A percentile compares a stretch with the other conserved stretches of the same genome.
These are phyloP conservation scores for Pampusana beccarii DNA, from an alignment of 2,113 vertebrate species.

Conservation along the genomic window DNA sequence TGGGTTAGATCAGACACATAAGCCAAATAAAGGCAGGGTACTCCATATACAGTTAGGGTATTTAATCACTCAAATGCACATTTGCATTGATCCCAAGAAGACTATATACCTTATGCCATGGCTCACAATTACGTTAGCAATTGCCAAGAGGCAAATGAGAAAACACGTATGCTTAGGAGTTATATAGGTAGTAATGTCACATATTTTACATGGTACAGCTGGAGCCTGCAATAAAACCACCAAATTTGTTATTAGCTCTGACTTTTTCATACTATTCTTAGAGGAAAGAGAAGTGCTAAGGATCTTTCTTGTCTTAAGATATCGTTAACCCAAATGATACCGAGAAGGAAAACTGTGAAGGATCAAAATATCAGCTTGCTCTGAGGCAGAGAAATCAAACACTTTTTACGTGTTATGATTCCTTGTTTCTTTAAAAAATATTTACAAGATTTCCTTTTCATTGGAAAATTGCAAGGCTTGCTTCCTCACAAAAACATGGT, in stretches of 20 bases:
- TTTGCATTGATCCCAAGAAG: background rate
- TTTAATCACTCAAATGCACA: background rate
- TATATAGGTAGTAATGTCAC: background rate
- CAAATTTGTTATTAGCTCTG: background rate
- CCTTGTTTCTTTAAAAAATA: background rate
- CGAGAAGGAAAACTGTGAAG: background rate
- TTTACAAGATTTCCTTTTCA: background rate
- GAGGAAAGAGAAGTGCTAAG: background rate
- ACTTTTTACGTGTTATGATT: rapidly evolving
- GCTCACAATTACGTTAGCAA: background rate
- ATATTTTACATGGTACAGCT: background rate
- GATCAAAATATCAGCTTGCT: background rate
- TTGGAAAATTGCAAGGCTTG: background rate
- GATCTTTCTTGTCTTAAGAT: background rate
- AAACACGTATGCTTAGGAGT: background rate
- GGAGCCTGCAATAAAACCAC: background rate
- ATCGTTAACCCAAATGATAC: background rate
- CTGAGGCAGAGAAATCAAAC: background rate
- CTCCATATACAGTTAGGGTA: rapidly evolving
- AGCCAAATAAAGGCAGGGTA: background rate
- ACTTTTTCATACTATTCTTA: background rate
- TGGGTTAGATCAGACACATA: background rate
- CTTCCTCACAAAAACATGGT: background rate
- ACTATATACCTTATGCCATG: background rate
- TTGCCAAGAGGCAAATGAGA: background rate